Conservation (phyloP, 2,888 invertebrate species). For the Nemotelus pantherinus region DNA sequence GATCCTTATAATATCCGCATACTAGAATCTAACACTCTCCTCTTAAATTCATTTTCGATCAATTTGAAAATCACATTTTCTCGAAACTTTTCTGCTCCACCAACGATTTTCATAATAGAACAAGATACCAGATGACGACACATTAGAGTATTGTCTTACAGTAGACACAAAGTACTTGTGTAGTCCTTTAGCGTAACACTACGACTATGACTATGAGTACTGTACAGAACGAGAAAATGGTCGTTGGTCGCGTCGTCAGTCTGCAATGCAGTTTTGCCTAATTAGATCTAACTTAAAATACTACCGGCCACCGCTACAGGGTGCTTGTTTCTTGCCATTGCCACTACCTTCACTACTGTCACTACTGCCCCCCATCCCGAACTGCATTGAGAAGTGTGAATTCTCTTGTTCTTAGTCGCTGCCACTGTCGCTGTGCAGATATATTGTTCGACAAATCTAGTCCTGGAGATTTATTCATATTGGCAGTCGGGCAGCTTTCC, state of each 20-base stretch:
- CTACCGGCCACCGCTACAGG: not conserved
- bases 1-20: too few species aligned
- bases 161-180: too few species aligned
- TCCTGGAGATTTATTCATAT: slow-evolving; percentile 29
- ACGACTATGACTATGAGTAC: too few species aligned
- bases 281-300: slow-evolving; percentile 34
- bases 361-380: not conserved
- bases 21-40: too few species aligned
- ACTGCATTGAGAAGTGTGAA: slow-evolving; percentile 26
- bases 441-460: not conserved
- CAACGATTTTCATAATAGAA: too few species aligned
- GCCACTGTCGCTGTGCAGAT: not conserved
- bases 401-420: slow-evolving; percentile 6
- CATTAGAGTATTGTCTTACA: too few species aligned
- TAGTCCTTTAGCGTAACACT: too few species aligned
- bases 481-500: slow-evolving; percentile 15
- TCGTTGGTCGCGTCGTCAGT: slow-evolving; percentile 9
- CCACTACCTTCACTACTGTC: not conserved
- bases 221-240: not conserved
- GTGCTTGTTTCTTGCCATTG: too few species aligned
- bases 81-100: too few species aligned
- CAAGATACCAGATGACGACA: too few species aligned
- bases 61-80: too few species aligned
- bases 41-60: too few species aligned
- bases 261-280: slow-evolving; percentile 39